Evolutionary conservation across 2,797 vertebrate species (phyloP).

Genomic region (Crocodylus rhombifer): DNA sequence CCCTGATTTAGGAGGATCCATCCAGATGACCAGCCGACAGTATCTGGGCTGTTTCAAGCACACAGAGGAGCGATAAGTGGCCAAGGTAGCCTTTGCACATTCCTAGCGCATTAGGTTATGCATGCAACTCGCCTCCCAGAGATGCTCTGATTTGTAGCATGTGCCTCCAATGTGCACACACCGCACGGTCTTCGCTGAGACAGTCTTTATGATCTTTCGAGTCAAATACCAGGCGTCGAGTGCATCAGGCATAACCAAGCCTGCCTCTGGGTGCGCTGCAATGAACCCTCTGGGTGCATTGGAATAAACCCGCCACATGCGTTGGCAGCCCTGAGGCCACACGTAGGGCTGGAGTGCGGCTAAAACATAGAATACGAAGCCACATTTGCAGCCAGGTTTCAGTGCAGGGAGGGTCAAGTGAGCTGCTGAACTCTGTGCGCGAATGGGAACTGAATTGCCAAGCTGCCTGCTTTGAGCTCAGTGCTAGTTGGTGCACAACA

Average conservation of each 20-base stretch:
- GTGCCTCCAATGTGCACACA: fast-evolving
- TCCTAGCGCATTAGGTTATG: conserved; percentile 29
- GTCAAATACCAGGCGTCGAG: not conserved
- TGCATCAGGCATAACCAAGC: not conserved
- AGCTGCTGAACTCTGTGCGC: fast-evolving
- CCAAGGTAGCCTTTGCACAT: conserved; percentile 55
- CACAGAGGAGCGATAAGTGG: conserved; percentile 58
- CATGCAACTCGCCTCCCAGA: fast-evolving
- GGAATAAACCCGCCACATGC: not conserved
- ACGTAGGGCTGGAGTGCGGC: fast-evolving
- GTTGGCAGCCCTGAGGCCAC: fast-evolving
- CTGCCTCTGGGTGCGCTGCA: not conserved
- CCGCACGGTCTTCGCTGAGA: fast-evolving
- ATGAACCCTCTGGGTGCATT: not conserved
- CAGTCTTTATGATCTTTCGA: not conserved
- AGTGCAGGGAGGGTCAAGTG: fast-evolving
- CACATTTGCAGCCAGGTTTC: fast-evolving
- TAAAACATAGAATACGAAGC: fast-evolving
- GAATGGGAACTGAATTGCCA: not conserved
- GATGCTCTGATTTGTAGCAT: not conserved
- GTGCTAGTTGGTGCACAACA: not conserved
- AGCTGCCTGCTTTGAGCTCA: too few relatives aligned
- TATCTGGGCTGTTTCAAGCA: conserved; percentile 62
- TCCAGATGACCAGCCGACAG: conserved; percentile 58
- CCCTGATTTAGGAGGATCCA: conserved; percentile 53